A percentile compares a stretch with the other conserved stretches of the same genome.
Conservation (phyloP, 2,113 vertebrate species). For the Stictonetta naevosa region DNA sequence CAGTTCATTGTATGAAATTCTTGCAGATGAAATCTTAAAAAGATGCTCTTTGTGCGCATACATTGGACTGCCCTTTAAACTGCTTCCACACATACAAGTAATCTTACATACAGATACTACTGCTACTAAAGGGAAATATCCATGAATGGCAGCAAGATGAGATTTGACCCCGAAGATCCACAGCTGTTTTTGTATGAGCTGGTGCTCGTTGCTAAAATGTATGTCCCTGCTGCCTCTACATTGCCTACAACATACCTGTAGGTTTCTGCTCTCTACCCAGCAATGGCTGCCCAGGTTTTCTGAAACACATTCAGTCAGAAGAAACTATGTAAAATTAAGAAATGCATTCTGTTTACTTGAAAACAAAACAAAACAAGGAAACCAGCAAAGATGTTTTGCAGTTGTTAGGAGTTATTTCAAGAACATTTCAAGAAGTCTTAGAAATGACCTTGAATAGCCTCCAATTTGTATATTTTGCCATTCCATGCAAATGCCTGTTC, state of each 20-base stretch:
- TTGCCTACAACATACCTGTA: not conserved
- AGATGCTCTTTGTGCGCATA: not conserved
- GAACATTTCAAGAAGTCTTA: slow-evolving; percentile 38
- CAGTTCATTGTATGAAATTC: not conserved
- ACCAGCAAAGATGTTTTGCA: slow-evolving; percentile 35
- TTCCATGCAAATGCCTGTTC: slow-evolving; percentile 9
- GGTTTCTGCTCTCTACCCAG: not conserved
- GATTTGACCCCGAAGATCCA: not conserved
- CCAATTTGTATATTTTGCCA: not conserved
- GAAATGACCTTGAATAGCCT: slow-evolving; percentile 31
- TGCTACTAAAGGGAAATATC: not conserved
- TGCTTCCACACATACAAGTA: not conserved
- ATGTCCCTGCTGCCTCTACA: not conserved
- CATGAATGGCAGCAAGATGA: not conserved
- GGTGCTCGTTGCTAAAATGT: not conserved
- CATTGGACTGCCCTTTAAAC: not conserved
- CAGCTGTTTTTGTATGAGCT: not conserved
- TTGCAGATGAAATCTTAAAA: not conserved
- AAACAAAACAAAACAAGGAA: slow-evolving; percentile 27
- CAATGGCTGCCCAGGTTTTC: not conserved
- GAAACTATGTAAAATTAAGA: slow-evolving; percentile 21
- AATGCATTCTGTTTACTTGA: slow-evolving; percentile 25
- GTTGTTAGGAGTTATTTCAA: slow-evolving; percentile 46
- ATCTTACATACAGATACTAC: not conserved
- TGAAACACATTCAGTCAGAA: not conserved